Evolutionary conservation across 2,888 invertebrate genomes (phyloP), one percentile per base, ranked within the genome.

Genomic region (Hypomecis punctinalis): DNA sequence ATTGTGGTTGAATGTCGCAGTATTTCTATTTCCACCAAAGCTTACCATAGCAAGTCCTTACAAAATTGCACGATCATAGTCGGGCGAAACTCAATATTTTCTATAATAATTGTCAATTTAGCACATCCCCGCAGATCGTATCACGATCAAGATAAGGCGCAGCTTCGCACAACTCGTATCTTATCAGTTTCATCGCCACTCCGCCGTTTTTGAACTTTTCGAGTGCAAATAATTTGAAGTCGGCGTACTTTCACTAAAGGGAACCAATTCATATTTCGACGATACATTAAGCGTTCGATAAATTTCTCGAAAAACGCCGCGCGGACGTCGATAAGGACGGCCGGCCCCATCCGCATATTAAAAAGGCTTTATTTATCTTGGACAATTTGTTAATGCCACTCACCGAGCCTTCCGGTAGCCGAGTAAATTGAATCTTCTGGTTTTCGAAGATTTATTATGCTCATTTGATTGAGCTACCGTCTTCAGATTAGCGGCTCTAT

Each of bases 371-470:
- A 90, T 91, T 91, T 91, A 92, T 93, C 90, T 91, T 86, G 80
- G 78, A 87, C 88, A 91, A 92, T 93, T 93, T 90, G 92, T 93
- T 91, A 91, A 84, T 91, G 91, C 88, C 92, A 91, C 87, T 89
- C 81, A 81, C 81, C 76, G 77, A 80, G 86, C 84, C 83, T 88
- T 90, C 87, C 91, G 89, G 92, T 91, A 92, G 92, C 89, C 76
- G 81, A 88, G 86, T 93, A 90, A 66, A 92, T 91, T 91, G 90
- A 91, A 91, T 91, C 91, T 89, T 90, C 88, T 90, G 90, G 91
- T 90, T 91, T 90, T 85, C 60, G 78, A 80, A 88, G 89, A 91
- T 91, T 91, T 88, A 92, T 88, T 68, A 76, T 70, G 63, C 70
- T 76, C 84, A 82, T 89, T 85, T 81, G 80, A 84, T 85, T 83